These are phyloP conservation scores for Cataglyphis altisquamis DNA, from an alignment of 2,888 invertebrate genomes.

Conservation along the genomic window DNA sequence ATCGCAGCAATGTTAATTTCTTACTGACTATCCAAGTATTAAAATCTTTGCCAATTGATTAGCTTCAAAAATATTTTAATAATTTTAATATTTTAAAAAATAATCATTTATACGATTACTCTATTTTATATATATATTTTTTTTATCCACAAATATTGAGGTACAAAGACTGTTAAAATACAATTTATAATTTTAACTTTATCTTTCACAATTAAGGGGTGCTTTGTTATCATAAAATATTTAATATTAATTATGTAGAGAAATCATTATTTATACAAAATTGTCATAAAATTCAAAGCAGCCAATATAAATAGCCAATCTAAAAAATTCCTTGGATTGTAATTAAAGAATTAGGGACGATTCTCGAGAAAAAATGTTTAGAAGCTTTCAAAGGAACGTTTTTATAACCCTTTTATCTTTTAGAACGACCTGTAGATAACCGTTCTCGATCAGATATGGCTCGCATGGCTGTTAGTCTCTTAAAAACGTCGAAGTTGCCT, in stretches of 20 bases:
- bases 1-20: background rate
- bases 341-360: background rate
- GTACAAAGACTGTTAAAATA: background rate
- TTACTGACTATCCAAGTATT: background rate
- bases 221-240: background rate
- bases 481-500: constrained; percentile 52
- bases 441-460: constrained; percentile 25
- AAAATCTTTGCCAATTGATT: background rate
- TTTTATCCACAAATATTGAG: background rate
- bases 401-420: constrained; percentile 25
- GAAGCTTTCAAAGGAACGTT: constrained; percentile 4
- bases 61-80: background rate
- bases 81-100: too few relatives aligned
- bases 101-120: background rate
- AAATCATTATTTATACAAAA: background rate
- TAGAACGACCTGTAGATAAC: constrained; percentile 39
- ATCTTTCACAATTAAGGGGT: background rate
- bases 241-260: background rate
- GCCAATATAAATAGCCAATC: background rate
- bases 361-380: background rate
- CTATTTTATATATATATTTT: background rate
- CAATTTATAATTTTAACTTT: background rate
- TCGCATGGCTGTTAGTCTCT: constrained; percentile 52
- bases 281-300: background rate
- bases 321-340: background rate